Base-by-base conservation (phyloP, 2,888 invertebrate genomes). In the Crossocerus cetratus region DNA sequence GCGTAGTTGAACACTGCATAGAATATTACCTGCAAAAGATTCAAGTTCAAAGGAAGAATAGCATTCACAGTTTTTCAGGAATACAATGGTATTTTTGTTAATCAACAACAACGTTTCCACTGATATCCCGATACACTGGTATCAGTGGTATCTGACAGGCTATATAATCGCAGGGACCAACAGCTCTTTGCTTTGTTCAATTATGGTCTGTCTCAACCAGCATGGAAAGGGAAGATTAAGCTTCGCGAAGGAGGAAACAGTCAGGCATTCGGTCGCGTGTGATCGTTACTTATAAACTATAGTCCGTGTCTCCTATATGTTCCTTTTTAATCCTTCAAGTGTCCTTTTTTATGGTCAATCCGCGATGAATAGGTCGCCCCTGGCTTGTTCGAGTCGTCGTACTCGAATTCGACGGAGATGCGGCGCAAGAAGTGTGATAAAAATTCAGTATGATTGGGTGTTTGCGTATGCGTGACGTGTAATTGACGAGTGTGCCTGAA, bases 221-320 rank as follows among this genome's bases (percentile, higher is more conserved):
- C 32, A 32, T 32, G 8, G 8, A 32, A 32, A 32, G 11, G 11
- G 32, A 11, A 32, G 11, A 32, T 32, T 4, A 32, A 8, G 32
- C 32, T 32, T 32, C 49, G 71, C 72, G 68, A 72, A 70, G 72
- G 65, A 45, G 75, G 59, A 64, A 69, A 55, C 59, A 65, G 43
- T 73, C 63, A 68, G 66, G 68, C 77, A 71, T 76, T 76, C 66
- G 65, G 74, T 69, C 65, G 60, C 57, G 76, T 72, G 80, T 72
- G 83, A 82, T 80, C 69, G 75, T 84, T 78, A 84, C 71, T 80
- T 82, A 71, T 77, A 80, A 69, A 65, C 56, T 32, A 66, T 76
- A 81, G 71, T 73, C 65, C 64, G 71, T 76, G 67, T 81, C 59
- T 76, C 73, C 64, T 78, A 69, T 58, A 81, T 83, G 84, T 84